These are phyloP conservation scores for Drosophila hawaiiensis DNA, from an alignment of 2,888 invertebrate genomes.

Conservation along the genomic window DNA sequence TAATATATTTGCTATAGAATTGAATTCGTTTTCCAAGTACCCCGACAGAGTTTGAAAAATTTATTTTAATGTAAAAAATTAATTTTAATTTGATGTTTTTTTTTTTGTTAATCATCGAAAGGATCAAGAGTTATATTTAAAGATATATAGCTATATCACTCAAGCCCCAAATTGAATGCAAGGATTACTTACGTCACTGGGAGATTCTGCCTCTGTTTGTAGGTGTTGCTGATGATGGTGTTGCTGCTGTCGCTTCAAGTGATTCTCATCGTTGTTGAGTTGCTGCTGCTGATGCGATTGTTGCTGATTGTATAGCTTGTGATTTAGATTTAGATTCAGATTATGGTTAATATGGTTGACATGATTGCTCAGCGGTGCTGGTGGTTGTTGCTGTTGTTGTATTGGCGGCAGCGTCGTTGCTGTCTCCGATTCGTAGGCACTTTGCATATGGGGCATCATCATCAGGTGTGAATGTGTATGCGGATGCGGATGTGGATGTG, in stretches of 20 bases:
- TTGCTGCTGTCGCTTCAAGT: conserved; percentile 40
- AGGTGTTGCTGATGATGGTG: conserved; percentile 47
- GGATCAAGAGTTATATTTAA: not conserved
- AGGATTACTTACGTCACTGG: conserved; percentile 59
- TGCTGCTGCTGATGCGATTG: conserved; percentile 35
- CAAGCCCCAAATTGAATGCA: not conserved
- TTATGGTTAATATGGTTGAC: conserved; percentile 51
- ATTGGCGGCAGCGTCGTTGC: conserved; percentile 18
- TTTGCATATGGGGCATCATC: conserved; percentile 46
- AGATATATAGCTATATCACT: not conserved
- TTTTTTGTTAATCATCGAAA: not conserved
- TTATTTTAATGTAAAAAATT: not conserved
- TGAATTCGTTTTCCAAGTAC: not conserved
- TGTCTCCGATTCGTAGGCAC: conserved; percentile 53
- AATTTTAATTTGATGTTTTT: no score
- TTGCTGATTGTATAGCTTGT: conserved; percentile 58
- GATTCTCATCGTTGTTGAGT: conserved; percentile 19
- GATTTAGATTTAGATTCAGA: conserved; percentile 36
- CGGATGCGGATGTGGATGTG: conserved; percentile 77
- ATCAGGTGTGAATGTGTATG: conserved; percentile 37
- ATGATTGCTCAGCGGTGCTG: conserved; percentile 60
- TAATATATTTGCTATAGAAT: not conserved
- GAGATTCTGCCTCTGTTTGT: conserved; percentile 62
- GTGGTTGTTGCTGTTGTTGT: conserved; percentile 8
- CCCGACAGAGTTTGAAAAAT: not conserved